A percentile compares a stretch with the other conserved stretches of the same genome.
Conservation (phyloP, 2,113 vertebrate species). For the Alexandromys fortis region DNA sequence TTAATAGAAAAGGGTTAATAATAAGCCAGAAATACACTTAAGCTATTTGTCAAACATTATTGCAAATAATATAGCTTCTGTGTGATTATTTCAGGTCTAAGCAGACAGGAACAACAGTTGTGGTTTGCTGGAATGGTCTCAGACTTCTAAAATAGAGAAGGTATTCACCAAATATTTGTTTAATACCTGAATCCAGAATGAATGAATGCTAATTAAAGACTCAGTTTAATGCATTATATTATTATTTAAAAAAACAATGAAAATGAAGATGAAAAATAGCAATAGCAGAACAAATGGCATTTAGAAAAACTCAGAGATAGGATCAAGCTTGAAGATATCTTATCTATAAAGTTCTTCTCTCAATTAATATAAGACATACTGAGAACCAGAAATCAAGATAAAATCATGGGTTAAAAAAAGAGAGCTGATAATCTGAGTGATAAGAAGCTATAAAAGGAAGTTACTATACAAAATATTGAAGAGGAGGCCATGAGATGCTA, state of each 20-base stretch:
- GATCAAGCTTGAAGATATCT: background rate
- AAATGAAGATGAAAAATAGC: background rate
- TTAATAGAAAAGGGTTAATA: too few relatives aligned
- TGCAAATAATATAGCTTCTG: too few relatives aligned
- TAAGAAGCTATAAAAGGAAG: background rate
- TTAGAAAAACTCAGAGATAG: background rate
- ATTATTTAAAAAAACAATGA: background rate
- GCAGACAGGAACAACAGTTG: background rate
- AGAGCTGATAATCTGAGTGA: background rate
- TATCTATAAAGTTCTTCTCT: background rate
- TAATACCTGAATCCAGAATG: background rate
- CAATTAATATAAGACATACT: background rate
- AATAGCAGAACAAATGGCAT: background rate
- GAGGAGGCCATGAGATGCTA: background rate
- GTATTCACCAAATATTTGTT: background rate
- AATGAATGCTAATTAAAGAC: background rate
- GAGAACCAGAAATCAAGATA: background rate
- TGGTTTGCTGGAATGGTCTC: background rate
- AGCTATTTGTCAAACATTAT: too few relatives aligned
- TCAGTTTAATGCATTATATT: background rate
- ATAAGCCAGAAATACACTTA: too few relatives aligned
- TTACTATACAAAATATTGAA: background rate
- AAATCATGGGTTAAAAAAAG: background rate
- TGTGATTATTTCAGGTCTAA: too few relatives aligned
- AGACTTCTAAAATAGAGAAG: background rate